Percentiles rank a stretch among this genome's conserved stretches.
Conservation (phyloP, 2,113 vertebrate genomes). For the Megaleporinus macrocephalus region DNA sequence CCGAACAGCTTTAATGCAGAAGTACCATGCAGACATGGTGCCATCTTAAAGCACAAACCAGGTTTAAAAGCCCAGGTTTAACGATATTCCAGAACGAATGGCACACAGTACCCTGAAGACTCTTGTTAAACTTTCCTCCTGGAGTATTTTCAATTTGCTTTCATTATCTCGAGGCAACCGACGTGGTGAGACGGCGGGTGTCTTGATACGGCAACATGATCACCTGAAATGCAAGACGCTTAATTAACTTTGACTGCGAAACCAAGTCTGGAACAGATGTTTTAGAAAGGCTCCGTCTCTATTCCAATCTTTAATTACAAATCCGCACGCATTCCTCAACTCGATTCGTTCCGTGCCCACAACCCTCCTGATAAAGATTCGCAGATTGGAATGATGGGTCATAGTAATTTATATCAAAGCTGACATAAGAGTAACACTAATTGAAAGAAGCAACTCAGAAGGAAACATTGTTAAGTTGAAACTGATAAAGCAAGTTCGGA, state of each 20-base stretch:
- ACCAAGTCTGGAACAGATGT: constrained; percentile 50
- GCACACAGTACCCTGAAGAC: background rate
- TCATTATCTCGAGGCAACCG: constrained; percentile 34
- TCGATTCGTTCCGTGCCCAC: background rate
- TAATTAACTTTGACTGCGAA: constrained; percentile 54
- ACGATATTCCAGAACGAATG: background rate
- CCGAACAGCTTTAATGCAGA: background rate
- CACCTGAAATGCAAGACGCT: constrained; percentile 51
- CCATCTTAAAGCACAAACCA: background rate
- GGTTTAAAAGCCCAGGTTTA: background rate
- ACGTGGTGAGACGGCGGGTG: constrained; percentile 10
- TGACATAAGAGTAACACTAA: constrained; percentile 32
- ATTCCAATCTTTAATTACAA: constrained; percentile 48
- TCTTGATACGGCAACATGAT: constrained; percentile 41
- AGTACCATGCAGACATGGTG: background rate
- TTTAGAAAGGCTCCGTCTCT: constrained; percentile 28
- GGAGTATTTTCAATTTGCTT: constrained; percentile 42
- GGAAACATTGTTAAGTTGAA: too few species aligned
- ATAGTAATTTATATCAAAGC: constrained; percentile 34
- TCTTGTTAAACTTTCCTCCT: constrained; percentile 31
- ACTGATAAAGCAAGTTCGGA: too few species aligned
- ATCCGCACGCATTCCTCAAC: constrained; percentile 13
- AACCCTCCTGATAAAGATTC: constrained; percentile 43
- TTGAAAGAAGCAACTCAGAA: constrained; percentile 28
- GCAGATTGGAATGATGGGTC: constrained; percentile 35